Evolutionary conservation across 2,797 vertebrate genomes (phyloP), one percentile per base, ranked within the genome.

Genomic region (Mormyrus hasselquistii): DNA sequence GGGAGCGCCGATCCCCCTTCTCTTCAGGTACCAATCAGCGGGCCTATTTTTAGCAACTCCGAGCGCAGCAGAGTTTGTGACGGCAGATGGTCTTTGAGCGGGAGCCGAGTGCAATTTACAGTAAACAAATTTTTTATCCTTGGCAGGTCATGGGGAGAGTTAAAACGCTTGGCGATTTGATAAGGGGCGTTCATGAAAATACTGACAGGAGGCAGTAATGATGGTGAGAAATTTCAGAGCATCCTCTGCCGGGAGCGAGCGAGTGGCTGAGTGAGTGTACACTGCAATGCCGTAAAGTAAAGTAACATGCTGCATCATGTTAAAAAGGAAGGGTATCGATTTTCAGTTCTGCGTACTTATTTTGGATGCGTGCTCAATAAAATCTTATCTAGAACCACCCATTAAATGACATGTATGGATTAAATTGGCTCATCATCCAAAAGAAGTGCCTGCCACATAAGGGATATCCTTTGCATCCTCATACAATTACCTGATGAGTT

Each of bases 61-160:
- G 88, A 94, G 93, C 91, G 90, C 93, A 94, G 94, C 89, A 88
- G 93, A 91, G 91, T 88, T 93, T 90, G 92, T 92, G 91, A 92
- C 93, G 92, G 96, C 97, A 98, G 97, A 98, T 98, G 97, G 97
- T 96, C 94, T 95, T 94, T 94, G 94, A 93, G 94, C 94, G 93
- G 93, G 93, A 96, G 95, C 92, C 93, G 94, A 95, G 95, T 94
- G 94, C 94, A 95, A 95, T 97, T 97, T 97, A 96, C 95, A 96
- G 97, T 97, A 97, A 98, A 98, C 97, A 97, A 96, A 98, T 98
- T 97, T 94, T 97, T 98, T 97, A 98, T 98, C 94, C 95, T 93
- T 97, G 97, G 97, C 91, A 94, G 97, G 95, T 98, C 97, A 95
- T 97, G 95, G 95, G 94, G 97, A 97, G 97, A 94, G 92, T 90